A percentile compares a stretch with the other conserved stretches of the same genome.
Conservation (phyloP, 2,888 invertebrate genomes). For the Heliconius erato region DNA sequence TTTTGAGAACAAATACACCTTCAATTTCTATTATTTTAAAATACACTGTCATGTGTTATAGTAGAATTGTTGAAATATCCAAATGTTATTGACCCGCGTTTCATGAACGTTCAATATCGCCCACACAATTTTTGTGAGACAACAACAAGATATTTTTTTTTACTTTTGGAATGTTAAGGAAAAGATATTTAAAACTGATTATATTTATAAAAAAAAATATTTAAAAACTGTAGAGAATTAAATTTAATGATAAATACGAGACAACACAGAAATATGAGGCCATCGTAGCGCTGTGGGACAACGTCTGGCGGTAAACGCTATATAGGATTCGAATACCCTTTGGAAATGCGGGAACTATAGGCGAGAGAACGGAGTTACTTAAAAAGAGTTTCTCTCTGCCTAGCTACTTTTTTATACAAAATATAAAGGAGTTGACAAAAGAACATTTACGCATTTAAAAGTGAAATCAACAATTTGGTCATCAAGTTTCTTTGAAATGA, state of each 20-base stretch:
- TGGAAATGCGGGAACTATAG: no score
- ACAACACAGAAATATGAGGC: background rate
- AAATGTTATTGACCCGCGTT: conserved; percentile 16
- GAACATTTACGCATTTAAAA: background rate
- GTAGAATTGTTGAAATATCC: background rate
- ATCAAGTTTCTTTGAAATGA: background rate
- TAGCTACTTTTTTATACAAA: no score
- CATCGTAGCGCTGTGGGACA: background rate
- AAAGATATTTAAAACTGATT: background rate
- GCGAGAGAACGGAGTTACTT: no score
- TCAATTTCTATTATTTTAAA: background rate
- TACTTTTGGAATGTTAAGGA: background rate
- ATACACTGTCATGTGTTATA: background rate
- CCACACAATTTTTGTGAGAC: background rate
- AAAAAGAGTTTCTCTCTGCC: no score
- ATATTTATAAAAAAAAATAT: background rate
- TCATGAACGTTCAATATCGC: background rate
- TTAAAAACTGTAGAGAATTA: background rate
- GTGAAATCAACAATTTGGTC: background rate
- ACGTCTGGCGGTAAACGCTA: background rate
- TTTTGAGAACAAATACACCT: background rate
- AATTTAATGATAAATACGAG: background rate
- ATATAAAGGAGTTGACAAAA: background rate
- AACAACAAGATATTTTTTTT: background rate
- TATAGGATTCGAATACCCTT: background rate